Percentiles rank a stretch among this genome's conserved stretches.
Conservation (phyloP, 2,797 vertebrate species). For the Sebastes itinus region DNA sequence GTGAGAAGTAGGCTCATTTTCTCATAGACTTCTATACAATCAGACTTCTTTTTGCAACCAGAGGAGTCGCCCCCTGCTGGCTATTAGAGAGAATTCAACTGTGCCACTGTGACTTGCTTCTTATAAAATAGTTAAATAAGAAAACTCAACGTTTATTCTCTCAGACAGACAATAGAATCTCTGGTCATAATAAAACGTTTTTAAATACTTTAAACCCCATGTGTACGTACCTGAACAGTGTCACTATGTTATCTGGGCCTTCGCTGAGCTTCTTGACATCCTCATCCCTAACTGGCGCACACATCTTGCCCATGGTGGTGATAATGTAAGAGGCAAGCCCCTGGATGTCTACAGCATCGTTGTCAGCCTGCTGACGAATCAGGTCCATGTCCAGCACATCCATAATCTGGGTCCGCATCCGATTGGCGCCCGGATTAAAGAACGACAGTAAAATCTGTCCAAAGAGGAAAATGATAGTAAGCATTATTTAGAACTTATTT, state of each 20-base stretch:
- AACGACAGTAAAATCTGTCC: constrained; percentile 90
- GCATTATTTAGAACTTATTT: background rate
- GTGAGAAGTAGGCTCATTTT: too few relatives aligned
- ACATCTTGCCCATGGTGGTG: constrained; percentile 92
- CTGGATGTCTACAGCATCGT: constrained; percentile 89
- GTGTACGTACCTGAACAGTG: constrained; percentile 83
- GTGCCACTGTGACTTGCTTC: background rate
- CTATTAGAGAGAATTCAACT: too few relatives aligned
- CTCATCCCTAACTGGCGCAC: constrained; percentile 88
- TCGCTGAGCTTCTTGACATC: constrained; percentile 89
- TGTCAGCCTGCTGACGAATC: constrained; percentile 93
- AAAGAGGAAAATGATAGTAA: background rate
- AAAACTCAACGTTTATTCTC: background rate
- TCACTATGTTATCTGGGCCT: constrained; percentile 81
- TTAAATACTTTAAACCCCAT: background rate
- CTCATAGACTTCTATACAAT: too few relatives aligned
- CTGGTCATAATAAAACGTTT: background rate
- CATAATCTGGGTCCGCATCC: constrained; percentile 91
- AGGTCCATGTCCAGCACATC: constrained; percentile 93
- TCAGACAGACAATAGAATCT: background rate
- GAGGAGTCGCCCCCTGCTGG: too few relatives aligned
- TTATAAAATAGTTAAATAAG: background rate
- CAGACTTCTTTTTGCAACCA: too few relatives aligned
- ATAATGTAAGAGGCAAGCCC: constrained; percentile 91
- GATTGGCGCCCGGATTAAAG: constrained; percentile 90